Evolutionary conservation across 2,888 invertebrate species (phyloP).

Genomic region (Agonum fuliginosum): DNA sequence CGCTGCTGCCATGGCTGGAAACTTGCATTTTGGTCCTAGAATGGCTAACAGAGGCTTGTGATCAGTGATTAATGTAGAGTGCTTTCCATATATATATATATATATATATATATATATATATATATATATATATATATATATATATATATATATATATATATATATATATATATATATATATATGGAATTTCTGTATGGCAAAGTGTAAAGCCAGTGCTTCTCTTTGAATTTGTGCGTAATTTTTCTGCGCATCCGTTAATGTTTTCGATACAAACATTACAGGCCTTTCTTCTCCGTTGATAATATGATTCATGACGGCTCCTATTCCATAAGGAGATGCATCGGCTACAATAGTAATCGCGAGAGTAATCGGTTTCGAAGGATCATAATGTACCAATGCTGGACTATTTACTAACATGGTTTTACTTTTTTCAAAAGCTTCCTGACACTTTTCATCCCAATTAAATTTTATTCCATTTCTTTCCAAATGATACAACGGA

Average conservation of each 20-base stretch:
- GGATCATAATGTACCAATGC: not conserved
- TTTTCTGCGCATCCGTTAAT: not conserved
- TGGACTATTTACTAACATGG: not conserved
- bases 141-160: too few species aligned
- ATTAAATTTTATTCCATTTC: not conserved
- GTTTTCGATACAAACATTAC: not conserved
- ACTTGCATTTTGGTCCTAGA: too few species aligned
- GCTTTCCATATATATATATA: too few species aligned
- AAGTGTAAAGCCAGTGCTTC: too few species aligned
- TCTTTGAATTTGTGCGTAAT: not conserved
- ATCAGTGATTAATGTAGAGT: too few species aligned
- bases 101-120: too few species aligned
- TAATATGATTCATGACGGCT: not conserved
- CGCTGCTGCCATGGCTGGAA: constrained; percentile 52
- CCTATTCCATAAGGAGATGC: not conserved
- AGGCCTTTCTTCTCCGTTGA: not conserved
- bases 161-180: too few species aligned
- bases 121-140: too few species aligned
- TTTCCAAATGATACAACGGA: not conserved
- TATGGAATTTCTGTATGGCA: too few species aligned
- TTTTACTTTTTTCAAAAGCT: not conserved
- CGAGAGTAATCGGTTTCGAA: not conserved
- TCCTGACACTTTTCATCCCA: not conserved
- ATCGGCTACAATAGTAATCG: not conserved
- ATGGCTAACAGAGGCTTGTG: too few species aligned